Evolutionary conservation across 2,888 invertebrate genomes (phyloP).

Genomic region (Gisinianus flammeolus): DNA sequence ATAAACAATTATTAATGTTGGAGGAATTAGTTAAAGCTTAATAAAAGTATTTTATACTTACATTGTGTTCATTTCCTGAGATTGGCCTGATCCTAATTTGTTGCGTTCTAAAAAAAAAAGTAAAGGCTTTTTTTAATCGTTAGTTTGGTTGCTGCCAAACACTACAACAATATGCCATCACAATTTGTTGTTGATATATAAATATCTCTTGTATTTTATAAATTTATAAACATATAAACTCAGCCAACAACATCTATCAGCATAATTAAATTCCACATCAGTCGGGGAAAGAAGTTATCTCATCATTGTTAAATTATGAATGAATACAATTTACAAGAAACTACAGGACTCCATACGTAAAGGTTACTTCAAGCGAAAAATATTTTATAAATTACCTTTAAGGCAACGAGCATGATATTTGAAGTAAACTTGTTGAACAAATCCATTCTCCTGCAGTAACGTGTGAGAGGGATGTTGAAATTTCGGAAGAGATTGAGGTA

Average conservation of each 20-base stretch:
- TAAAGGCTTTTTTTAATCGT: too few relatives aligned
- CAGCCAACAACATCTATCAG: slow-evolving; percentile 29
- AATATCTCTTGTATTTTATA: not conserved
- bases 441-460: slow-evolving; percentile 92
- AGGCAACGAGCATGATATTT: slow-evolving; percentile 94
- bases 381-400: slow-evolving; percentile 70
- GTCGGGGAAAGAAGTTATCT: slow-evolving; percentile 35
- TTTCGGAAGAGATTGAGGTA: slow-evolving; percentile 79
- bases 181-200: not conserved
- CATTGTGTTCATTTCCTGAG: slow-evolving; percentile 99
- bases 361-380: not conserved
- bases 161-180: too few relatives aligned
- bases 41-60: too few relatives aligned
- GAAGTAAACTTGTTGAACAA: slow-evolving; percentile 96
- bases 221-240: not conserved
- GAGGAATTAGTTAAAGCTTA: too few relatives aligned
- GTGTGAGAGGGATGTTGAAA: slow-evolving; percentile 98
- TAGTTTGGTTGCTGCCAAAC: too few relatives aligned
- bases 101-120: slow-evolving; percentile 75
- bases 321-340: not conserved
- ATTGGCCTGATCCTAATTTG: slow-evolving; percentile 89
- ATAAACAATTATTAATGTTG: too few relatives aligned
- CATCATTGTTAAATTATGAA: slow-evolving; percentile 24
- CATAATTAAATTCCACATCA: slow-evolving; percentile 29
- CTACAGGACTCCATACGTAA: not conserved